Conservation (phyloP, 2,797 vertebrate genomes). For the Crotalus adamanteus region DNA sequence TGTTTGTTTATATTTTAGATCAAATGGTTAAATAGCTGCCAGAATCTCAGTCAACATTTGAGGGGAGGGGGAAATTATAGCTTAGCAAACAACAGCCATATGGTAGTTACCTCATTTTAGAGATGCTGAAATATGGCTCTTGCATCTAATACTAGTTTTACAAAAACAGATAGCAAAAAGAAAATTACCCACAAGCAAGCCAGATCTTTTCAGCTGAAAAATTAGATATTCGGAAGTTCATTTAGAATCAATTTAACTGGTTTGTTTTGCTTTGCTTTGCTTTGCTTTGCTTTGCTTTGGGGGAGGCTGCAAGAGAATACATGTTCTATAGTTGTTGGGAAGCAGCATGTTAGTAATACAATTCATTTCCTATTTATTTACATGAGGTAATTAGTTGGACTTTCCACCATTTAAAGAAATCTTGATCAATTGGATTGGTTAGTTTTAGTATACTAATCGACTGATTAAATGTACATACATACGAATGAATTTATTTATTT, state of each 20-base stretch:
- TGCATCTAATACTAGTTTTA: constrained; percentile 9
- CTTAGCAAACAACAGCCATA: constrained; percentile 38
- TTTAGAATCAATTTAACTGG: constrained; percentile 3
- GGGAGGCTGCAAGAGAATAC: not conserved
- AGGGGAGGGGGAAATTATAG: constrained; percentile 40
- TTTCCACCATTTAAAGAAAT: not conserved
- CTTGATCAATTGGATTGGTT: not conserved
- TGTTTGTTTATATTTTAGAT: constrained; percentile 56
- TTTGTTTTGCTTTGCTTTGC: not conserved
- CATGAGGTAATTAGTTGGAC: not conserved
- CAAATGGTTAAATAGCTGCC: constrained; percentile 51
- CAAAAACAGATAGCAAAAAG: not conserved
- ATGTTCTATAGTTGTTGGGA: not conserved
- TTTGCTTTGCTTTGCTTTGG: not conserved
- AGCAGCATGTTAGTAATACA: constrained; percentile 26
- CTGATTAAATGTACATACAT: not conserved
- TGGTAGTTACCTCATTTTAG: constrained; percentile 50
- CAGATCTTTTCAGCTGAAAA: not conserved
- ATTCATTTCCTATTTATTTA: constrained; percentile 38
- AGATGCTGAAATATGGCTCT: constrained; percentile 32
- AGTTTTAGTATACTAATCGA: not conserved
- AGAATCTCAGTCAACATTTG: constrained; percentile 53
- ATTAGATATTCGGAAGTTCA: not conserved
- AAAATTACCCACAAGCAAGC: not conserved
- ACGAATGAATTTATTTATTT: not conserved